Percentiles rank a stretch among this genome's conserved stretches.
These are phyloP conservation scores for Zaprionus africanus DNA, from an alignment of 1,140 invertebrate genomes.

Conservation along the genomic window DNA sequence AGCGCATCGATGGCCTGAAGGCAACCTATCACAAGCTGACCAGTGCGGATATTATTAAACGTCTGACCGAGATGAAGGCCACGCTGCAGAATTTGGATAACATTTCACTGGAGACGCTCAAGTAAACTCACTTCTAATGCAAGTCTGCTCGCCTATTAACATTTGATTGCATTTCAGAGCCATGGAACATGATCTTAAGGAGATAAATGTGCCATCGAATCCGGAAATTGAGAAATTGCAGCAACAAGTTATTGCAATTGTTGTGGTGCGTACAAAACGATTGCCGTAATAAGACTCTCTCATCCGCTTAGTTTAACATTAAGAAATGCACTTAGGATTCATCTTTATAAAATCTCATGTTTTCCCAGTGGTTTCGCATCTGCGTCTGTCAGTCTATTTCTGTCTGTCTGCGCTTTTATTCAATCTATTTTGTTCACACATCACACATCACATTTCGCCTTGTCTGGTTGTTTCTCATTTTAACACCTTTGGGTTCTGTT, in stretches of 20 bases:
- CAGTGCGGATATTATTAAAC: slow-evolving; percentile 80
- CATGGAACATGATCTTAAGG: slow-evolving; percentile 83
- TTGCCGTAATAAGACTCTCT: slow-evolving; percentile 32
- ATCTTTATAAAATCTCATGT: slow-evolving; percentile 28
- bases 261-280: slow-evolving; percentile 77
- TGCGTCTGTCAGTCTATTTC: slow-evolving; percentile 11
- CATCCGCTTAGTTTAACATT: slow-evolving; percentile 9
- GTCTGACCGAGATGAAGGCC: slow-evolving; percentile 79
- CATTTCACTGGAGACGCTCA: slow-evolving; percentile 80
- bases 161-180: slow-evolving; percentile 52
- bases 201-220: slow-evolving; percentile 83
- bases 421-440: slow-evolving; percentile 32
- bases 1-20: slow-evolving; percentile 85
- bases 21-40: slow-evolving; percentile 77
- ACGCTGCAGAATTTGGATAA: slow-evolving; percentile 83
- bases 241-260: slow-evolving; percentile 83
- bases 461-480: slow-evolving; percentile 36
- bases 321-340: slow-evolving; percentile 14
- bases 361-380: slow-evolving; percentile 14
- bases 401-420: slow-evolving; percentile 32
- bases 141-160: background rate
- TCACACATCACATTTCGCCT: slow-evolving; percentile 16
- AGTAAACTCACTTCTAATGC: slow-evolving; percentile 37
- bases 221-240: slow-evolving; percentile 82
- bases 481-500: slow-evolving; percentile 56